Evolutionary conservation across 92 coral and sea anemone species (phyloP).

Genomic region (Zoanthus sansibaricus): DNA sequence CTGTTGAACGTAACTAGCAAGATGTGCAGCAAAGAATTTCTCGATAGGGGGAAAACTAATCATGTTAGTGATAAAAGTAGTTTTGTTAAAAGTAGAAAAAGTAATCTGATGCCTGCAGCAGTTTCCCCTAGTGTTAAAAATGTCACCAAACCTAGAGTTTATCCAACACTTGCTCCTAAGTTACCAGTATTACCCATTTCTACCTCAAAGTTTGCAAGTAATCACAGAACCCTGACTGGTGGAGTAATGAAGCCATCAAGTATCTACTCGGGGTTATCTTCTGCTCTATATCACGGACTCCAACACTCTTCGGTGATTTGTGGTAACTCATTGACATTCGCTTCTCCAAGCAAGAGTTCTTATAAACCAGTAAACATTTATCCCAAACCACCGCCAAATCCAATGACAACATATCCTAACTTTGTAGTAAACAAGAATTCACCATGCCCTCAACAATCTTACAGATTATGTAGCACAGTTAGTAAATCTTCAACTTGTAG

Average conservation of each 20-base stretch:
- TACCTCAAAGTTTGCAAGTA: slow-evolving; percentile 10
- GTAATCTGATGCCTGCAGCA: slow-evolving; percentile 21
- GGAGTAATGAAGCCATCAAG: slow-evolving; percentile 18
- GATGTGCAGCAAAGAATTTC: not conserved
- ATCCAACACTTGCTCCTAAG: slow-evolving; percentile 34
- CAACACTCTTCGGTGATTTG: not conserved
- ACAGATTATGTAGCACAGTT: slow-evolving; percentile 1
- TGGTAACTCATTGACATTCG: not conserved
- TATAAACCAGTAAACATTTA: slow-evolving; percentile 16
- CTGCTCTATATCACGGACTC: not conserved
- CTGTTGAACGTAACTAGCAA: not conserved
- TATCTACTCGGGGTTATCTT: slow-evolving; percentile 16
- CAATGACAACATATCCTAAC: slow-evolving; percentile 23
- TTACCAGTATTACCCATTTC: not conserved
- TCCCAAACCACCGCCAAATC: slow-evolving; percentile 32
- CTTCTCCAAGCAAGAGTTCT: not conserved
- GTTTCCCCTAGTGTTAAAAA: not conserved
- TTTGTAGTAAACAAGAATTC: slow-evolving; percentile 45
- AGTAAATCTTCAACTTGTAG: not conserved
- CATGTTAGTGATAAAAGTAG: not conserved
- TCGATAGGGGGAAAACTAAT: not conserved
- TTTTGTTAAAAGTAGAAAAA: slow-evolving; percentile 8
- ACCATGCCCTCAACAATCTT: slow-evolving; percentile 32
- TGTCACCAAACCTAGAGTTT: slow-evolving; percentile 24
- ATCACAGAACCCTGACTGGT: slow-evolving; percentile 19